These are phyloP conservation scores for Rynchops niger DNA, from an alignment of 2,113 vertebrate genomes.

Conservation along the genomic window DNA sequence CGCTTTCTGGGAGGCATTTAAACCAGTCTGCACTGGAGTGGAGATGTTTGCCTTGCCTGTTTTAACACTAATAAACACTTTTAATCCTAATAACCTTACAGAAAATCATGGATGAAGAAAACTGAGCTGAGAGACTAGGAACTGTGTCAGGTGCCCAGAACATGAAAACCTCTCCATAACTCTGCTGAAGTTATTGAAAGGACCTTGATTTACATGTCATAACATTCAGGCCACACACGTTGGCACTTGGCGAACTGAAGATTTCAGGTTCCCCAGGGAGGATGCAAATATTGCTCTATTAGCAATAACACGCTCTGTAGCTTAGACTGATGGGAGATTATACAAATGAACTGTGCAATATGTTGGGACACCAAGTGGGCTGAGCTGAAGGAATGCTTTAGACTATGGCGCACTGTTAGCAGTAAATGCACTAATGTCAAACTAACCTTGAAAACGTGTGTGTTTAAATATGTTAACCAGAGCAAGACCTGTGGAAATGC, in stretches of 20 bases:
- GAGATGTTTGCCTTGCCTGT: not conserved
- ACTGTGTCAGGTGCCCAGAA: not conserved
- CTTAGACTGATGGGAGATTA: not conserved
- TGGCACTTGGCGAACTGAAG: not conserved
- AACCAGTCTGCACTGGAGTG: not conserved
- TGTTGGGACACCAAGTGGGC: accelerated
- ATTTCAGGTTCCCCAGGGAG: not conserved
- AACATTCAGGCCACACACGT: not conserved
- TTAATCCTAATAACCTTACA: not conserved
- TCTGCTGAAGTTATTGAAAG: not conserved
- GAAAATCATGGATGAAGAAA: not conserved
- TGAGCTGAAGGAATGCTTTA: not conserved
- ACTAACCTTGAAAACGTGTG: not conserved
- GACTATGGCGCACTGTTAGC: not conserved
- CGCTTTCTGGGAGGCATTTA: not conserved
- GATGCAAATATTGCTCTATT: not conserved
- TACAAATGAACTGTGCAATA: not conserved
- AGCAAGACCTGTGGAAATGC: constrained; percentile 1
- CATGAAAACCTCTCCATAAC: not conserved
- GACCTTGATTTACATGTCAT: not conserved
- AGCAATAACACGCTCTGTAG: not conserved
- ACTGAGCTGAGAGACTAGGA: not conserved
- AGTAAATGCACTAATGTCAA: not conserved
- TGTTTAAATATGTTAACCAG: not conserved
- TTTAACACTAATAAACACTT: not conserved